Percentiles rank a stretch among this genome's conserved stretches.
Evolutionary conservation across 1,140 invertebrate genomes (phyloP).

Genomic region (Hyphantria cunea): DNA sequence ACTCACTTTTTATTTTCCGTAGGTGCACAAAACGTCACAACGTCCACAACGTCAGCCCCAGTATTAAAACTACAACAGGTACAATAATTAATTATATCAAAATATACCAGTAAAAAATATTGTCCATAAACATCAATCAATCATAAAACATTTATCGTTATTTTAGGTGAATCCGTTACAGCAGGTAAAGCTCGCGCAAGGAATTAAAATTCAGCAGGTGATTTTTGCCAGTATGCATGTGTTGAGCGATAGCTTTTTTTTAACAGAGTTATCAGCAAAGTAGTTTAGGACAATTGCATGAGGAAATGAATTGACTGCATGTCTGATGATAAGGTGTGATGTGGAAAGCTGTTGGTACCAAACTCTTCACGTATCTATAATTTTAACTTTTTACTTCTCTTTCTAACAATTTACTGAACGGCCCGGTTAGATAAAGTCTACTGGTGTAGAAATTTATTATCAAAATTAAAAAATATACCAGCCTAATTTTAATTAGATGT

Average conservation of each 20-base stretch:
- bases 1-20: constrained; percentile 18
- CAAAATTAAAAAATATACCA: too few relatives aligned
- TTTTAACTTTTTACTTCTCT: too few relatives aligned
- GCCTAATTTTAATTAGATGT: too few relatives aligned
- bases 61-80: constrained; percentile 76
- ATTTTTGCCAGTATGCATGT: constrained; percentile 55
- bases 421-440: too few relatives aligned
- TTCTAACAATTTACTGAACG: too few relatives aligned
- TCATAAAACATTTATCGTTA: constrained; percentile 34
- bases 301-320: constrained; percentile 14
- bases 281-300: constrained; percentile 35
- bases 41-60: constrained; percentile 58
- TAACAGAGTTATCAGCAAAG: constrained; percentile 8
- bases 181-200: constrained; percentile 74
- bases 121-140: constrained; percentile 8
- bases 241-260: constrained; percentile 22
- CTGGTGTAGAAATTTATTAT: too few relatives aligned
- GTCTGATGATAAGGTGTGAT: too few relatives aligned
- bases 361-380: too few relatives aligned
- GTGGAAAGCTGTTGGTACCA: too few relatives aligned
- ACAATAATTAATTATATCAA: constrained; percentile 6
- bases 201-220: constrained; percentile 78
- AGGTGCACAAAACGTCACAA: constrained; percentile 64
- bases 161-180: constrained; percentile 76
- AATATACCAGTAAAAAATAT: too few relatives aligned